phyloP scores from a whole-genome alignment of 2,888 invertebrate genomes.

The Oscheius myriophilus region DNA sequence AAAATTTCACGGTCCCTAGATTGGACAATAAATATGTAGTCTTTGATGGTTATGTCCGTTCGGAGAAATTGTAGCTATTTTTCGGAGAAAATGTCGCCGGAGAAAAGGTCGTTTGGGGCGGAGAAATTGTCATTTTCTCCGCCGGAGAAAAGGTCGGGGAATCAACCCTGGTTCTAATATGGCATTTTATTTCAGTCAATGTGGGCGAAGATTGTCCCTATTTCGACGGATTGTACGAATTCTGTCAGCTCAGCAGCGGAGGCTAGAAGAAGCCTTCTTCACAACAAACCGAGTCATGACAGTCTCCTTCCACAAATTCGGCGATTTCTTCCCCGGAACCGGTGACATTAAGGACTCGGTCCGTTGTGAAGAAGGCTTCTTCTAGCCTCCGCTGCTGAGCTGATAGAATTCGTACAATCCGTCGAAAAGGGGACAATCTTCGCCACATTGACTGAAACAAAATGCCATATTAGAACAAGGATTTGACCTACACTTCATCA shows the following conservation, averaged over 20 bases:
- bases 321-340: conserved; percentile 98
- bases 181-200: conserved; percentile 76
- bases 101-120: no score
- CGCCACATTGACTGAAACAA: conserved; percentile 78
- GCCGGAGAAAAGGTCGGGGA: no score
- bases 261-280: conserved; percentile 87
- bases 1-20: no score
- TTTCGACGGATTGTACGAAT: conserved; percentile 98
- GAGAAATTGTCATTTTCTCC: no score
- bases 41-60: no score
- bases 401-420: conserved; percentile 99
- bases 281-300: conserved; percentile 99
- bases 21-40: no score
- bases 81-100: no score
- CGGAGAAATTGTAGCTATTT: no score
- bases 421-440: conserved; percentile 98
- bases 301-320: conserved; percentile 98
- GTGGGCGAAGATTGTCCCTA: conserved; percentile 89
- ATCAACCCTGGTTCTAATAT: neutral
- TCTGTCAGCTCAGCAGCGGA: conserved; percentile 96
- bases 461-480: neutral
- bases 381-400: conserved; percentile 95
- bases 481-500: conserved; percentile 89
- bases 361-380: conserved; percentile 87
- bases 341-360: conserved; percentile 82